phyloP scores from a whole-genome alignment of 2,888 invertebrate genomes.

The Ophioninae sp. region DNA sequence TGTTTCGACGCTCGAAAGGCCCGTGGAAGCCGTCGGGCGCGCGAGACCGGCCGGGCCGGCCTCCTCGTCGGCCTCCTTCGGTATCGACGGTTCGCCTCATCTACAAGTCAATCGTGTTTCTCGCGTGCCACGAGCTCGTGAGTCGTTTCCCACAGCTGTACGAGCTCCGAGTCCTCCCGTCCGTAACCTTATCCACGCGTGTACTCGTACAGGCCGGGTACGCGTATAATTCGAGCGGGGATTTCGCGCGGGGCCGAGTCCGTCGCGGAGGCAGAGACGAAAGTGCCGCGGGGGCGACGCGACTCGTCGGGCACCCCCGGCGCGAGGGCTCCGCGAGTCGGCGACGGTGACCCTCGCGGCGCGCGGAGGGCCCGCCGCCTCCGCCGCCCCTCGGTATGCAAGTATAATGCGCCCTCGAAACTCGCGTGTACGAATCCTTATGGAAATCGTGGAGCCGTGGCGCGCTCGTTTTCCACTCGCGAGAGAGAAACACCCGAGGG shows the following conservation, averaged over 20 bases:
- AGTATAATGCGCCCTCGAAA: constrained; percentile 76
- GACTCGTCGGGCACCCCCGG: constrained; percentile 40
- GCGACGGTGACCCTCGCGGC: constrained; percentile 13
- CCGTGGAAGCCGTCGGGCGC: neutral
- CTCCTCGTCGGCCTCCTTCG: constrained; percentile 9
- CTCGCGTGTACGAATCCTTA: constrained; percentile 80
- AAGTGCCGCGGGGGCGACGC: constrained; percentile 60
- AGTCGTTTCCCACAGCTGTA: constrained; percentile 69
- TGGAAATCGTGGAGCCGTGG: constrained; percentile 75
- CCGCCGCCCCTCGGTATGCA: constrained; percentile 78
- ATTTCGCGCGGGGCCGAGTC: neutral
- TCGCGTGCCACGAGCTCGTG: constrained; percentile 79
- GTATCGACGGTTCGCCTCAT: constrained; percentile 80
- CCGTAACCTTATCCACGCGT: constrained; percentile 17
- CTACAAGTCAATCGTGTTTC: constrained; percentile 80
- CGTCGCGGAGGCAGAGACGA: constrained; percentile 36
- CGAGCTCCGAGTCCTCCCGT: constrained; percentile 37
- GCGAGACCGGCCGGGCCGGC: too few relatives aligned
- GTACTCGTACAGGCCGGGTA: constrained; percentile 6
- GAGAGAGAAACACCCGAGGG: constrained; percentile 43
- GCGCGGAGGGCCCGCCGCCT: constrained; percentile 20
- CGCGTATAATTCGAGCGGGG: neutral
- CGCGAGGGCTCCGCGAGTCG: constrained; percentile 21
- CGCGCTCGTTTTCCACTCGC: constrained; percentile 73
- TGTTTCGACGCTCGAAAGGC: neutral